Base-by-base conservation (phyloP, 2,888 invertebrate species). In the Drosophila cognata region DNA sequence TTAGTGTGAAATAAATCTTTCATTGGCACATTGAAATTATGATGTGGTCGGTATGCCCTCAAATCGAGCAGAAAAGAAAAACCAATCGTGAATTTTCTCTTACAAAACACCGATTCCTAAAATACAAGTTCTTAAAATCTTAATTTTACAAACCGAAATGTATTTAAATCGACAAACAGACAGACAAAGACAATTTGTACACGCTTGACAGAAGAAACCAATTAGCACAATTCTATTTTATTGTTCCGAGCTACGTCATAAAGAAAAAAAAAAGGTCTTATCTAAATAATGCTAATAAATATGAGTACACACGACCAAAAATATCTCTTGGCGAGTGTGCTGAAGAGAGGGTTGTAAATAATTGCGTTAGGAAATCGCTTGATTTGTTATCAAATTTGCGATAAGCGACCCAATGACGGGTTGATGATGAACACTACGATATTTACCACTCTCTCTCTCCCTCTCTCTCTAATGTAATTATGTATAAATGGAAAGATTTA, bases 1-100 rank as follows among this genome's bases (percentile, higher is more conserved):
- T 82, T 69, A 80, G 85, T 88, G 85, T 74, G 88, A 84, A 84
- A 88, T 85, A 88, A 85, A 88, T 85, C 84, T 77, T 71, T 55
- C 72, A 62, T 62, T 79, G 84, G 73, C 75, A 67, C 64, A 28
- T 36, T 43, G 29, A 58, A 59, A 71, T 71, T 31, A 62, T 35
- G 61, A 71, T 70, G 71, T 53, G 48, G 41, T 38, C 50, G 48
- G 56, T 6, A 48, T 50, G 50, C 28, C 51, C 33, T 18, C 33
- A 35, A 62, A 41, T 16, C 8, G 25, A 25, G 7, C 16, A 16
- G 16, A 46, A 25, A 8, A 25, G 25, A 2, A 33, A 68, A 21
- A 16, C 2, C 29, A 69, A 55, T 35, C 41, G 36, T 55, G 29
- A 52, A 31, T 29, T 59, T 29, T n/a, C 33, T 0, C 16, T 25